Conservation (phyloP, 2,797 vertebrate genomes). For the Pitangus sulphuratus region DNA sequence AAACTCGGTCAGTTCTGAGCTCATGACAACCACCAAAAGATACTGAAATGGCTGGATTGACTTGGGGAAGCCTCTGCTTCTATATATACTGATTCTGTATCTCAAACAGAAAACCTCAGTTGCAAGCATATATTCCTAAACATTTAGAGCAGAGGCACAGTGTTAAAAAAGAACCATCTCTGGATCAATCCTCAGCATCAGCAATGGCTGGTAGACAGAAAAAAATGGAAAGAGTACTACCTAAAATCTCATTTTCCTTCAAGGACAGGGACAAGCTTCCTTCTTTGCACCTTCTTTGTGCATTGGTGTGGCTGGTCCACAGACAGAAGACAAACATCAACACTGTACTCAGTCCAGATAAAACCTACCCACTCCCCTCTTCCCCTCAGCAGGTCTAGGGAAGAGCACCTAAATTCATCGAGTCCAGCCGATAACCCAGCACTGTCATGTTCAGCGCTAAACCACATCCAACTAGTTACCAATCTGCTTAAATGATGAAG, state of each 20-base stretch:
- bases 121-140: constrained; percentile 20
- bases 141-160: neutral
- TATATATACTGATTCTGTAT: neutral
- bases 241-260: neutral
- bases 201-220: neutral
- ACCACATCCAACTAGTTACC: rapidly evolving
- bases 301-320: neutral
- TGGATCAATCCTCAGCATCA: neutral
- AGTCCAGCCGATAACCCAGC: neutral
- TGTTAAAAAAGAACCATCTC: neutral
- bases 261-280: neutral
- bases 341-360: neutral
- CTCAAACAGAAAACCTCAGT: constrained; percentile 12
- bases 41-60: neutral
- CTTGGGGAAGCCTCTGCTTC: constrained; percentile 1
- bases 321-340: neutral
- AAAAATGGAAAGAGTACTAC: neutral
- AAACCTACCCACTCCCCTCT: neutral
- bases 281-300: neutral
- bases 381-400: neutral
- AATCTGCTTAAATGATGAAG: neutral
- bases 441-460: neutral
- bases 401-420: neutral
- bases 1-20: neutral
- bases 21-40: neutral